Evolutionary conservation across 2,888 invertebrate genomes (phyloP).

Genomic region (Lasioglossum malachurum): DNA sequence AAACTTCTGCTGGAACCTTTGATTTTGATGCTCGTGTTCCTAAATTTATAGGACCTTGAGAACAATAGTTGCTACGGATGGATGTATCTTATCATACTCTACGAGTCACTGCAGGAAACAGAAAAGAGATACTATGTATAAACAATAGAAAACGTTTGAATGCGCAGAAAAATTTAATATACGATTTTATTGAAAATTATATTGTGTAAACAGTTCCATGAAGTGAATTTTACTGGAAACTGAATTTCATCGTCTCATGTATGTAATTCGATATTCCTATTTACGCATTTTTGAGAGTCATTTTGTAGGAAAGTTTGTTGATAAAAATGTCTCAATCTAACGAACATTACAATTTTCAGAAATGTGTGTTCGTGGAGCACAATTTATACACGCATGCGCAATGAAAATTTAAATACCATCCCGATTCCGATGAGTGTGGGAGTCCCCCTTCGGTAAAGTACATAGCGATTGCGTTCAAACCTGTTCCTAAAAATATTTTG

Average conservation of each 20-base stretch:
- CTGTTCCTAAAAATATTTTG: slow-evolving; percentile 4
- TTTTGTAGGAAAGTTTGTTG: neutral
- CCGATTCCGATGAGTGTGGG: neutral
- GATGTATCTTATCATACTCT: too few relatives aligned
- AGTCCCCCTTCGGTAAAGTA: neutral
- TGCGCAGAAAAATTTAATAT: neutral
- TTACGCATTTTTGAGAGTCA: neutral
- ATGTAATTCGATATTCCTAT: neutral
- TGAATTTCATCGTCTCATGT: neutral
- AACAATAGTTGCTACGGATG: neutral
- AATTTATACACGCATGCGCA: neutral
- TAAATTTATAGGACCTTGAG: neutral
- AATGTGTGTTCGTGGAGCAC: neutral
- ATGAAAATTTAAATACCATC: neutral
- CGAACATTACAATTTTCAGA: neutral
- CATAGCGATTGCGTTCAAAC: neutral
- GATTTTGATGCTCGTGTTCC: neutral
- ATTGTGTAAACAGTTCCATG: neutral
- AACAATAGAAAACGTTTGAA: neutral
- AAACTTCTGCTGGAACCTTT: neutral
- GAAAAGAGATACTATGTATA: neutral
- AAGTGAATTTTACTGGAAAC: neutral
- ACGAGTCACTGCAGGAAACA: neutral
- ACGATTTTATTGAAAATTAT: neutral
- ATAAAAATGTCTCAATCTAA: neutral